Percentiles rank a stretch among this genome's conserved stretches.
These are phyloP conservation scores for Rhagonycha fulva DNA, from an alignment of 2,888 invertebrate species.

Conservation along the genomic window DNA sequence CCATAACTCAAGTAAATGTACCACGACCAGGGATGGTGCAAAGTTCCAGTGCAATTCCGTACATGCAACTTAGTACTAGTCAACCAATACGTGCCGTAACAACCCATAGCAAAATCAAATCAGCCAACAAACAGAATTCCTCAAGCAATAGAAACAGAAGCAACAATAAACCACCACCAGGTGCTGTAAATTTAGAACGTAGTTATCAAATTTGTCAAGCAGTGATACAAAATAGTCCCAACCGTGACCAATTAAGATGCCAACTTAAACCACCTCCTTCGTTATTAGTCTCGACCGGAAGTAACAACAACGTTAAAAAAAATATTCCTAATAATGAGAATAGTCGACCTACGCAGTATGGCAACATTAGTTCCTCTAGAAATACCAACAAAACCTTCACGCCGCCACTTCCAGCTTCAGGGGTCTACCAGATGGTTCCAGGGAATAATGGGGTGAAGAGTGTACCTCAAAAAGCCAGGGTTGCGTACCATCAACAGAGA, in stretches of 20 bases:
- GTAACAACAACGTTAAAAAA: constrained; percentile 41
- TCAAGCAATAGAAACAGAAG: constrained; percentile 58
- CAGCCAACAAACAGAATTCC: constrained; percentile 41
- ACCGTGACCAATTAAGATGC: constrained; percentile 82
- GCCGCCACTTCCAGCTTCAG: constrained; percentile 51
- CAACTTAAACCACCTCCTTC: constrained; percentile 87
- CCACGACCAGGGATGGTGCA: constrained; percentile 49
- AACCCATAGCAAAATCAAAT: constrained; percentile 53
- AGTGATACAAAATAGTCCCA: constrained; percentile 92
- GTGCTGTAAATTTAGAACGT: constrained; percentile 89
- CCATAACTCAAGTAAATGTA: constrained; percentile 30
- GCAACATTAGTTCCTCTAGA: constrained; percentile 52
- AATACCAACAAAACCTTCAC: constrained; percentile 52
- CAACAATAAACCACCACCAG: constrained; percentile 80
- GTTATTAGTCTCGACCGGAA: constrained; percentile 62
- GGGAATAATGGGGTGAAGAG: constrained; percentile 53
- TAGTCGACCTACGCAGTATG: constrained; percentile 53
- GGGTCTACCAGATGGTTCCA: constrained; percentile 46
- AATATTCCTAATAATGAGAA: constrained; percentile 38
- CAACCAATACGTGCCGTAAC: constrained; percentile 58
- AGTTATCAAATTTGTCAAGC: constrained; percentile 94
- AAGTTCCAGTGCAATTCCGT: constrained; percentile 58
- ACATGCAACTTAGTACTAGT: constrained; percentile 57
- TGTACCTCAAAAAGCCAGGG: constrained; percentile 50
- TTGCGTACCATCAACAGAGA: constrained; percentile 59